A percentile compares a stretch with the other conserved stretches of the same genome.
Evolutionary conservation across 2,113 vertebrate species (phyloP).

Genomic region (Myiozetetes cayanensis): DNA sequence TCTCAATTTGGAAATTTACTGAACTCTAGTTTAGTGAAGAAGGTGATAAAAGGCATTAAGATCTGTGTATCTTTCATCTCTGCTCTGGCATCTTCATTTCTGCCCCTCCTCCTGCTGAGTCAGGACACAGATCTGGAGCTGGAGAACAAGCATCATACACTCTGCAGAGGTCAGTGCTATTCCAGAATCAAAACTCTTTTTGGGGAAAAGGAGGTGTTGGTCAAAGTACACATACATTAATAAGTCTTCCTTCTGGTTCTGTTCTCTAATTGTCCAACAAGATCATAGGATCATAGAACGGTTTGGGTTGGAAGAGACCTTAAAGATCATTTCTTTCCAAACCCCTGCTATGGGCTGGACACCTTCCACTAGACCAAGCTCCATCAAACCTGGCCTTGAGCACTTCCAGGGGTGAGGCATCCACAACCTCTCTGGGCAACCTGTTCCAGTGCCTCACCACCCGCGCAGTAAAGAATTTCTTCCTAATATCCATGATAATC

Average conservation of each 20-base stretch:
- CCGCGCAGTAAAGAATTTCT: neutral
- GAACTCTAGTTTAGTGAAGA: neutral
- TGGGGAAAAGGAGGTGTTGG: neutral
- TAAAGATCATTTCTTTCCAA: neutral
- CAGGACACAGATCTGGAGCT: neutral
- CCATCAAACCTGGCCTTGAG: neutral
- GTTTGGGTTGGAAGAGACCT: neutral
- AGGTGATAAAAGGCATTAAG: neutral
- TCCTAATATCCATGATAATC: neutral
- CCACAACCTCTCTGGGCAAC: neutral
- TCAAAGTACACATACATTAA: neutral
- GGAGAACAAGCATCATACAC: neutral
- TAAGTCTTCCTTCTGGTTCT: neutral
- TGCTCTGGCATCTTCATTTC: neutral
- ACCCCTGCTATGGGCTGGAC: neutral
- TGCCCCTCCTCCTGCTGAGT: neutral
- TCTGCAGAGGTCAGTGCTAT: neutral
- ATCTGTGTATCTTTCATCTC: neutral
- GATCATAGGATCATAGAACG: neutral
- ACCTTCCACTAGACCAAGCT: neutral
- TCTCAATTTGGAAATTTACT: slow-evolving; percentile 49
- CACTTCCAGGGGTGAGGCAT: neutral
- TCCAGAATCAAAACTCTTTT: neutral
- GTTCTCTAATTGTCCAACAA: neutral
- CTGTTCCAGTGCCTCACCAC: neutral